Conservation (phyloP, 1,140 invertebrate genomes). For the Sminthurides bifidus region DNA sequence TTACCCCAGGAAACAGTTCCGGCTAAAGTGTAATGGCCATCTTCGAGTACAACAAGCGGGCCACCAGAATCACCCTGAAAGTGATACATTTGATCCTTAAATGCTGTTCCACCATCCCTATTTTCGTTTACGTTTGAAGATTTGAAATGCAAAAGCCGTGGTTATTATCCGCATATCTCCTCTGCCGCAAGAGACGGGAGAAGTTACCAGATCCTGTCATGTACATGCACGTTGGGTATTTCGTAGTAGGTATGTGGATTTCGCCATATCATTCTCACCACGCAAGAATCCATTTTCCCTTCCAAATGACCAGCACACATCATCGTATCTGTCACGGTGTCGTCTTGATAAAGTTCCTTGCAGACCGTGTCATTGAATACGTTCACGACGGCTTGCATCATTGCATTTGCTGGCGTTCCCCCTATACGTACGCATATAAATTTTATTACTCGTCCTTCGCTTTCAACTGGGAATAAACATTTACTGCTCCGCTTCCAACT, state of each 20-base stretch:
- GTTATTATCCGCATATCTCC: background rate
- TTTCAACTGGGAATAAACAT: background rate
- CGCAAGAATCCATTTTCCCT: conserved; percentile 25
- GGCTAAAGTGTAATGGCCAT: conserved; percentile 7
- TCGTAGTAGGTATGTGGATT: background rate
- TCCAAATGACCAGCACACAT: conserved; percentile 23
- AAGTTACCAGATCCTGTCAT: background rate
- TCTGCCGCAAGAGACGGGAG: background rate
- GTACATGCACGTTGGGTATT: too few species aligned
- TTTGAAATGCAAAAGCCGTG: background rate
- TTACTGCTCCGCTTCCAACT: background rate
- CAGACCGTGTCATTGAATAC: conserved; percentile 25
- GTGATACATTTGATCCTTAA: background rate
- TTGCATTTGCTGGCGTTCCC: conserved; percentile 19
- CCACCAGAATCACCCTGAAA: conserved; percentile 27
- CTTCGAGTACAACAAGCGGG: conserved; percentile 6
- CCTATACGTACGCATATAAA: conserved; percentile 4
- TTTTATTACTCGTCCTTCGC: background rate
- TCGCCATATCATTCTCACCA: background rate
- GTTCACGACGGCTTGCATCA: conserved; percentile 20
- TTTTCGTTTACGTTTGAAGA: too few species aligned
- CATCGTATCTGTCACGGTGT: conserved; percentile 19
- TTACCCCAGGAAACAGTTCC: conserved; percentile 18
- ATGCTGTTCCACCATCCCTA: too few species aligned
- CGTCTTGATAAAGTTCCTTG: conserved; percentile 15